These are phyloP conservation scores for Zelostemma sp. DNA, from an alignment of 1,140 invertebrate genomes.

Conservation along the genomic window DNA sequence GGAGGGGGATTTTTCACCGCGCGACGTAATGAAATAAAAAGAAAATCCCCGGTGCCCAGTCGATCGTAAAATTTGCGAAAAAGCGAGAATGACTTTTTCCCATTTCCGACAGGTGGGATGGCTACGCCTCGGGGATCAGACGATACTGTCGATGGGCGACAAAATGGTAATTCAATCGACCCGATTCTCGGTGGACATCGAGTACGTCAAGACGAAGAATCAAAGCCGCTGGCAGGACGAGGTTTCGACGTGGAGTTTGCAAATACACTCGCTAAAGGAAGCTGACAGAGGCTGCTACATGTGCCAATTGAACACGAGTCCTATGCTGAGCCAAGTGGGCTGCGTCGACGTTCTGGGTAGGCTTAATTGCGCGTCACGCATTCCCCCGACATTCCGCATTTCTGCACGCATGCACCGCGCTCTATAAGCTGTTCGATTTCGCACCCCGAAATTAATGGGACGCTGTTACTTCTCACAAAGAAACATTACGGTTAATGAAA, in stretches of 20 bases:
- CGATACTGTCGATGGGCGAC: constrained; percentile 72
- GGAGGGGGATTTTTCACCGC: background rate
- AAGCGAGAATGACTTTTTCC: constrained; percentile 38
- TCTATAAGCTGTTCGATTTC: background rate
- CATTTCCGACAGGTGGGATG: constrained; percentile 71
- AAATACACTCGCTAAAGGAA: constrained; percentile 76
- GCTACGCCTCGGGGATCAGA: constrained; percentile 73
- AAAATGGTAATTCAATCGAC: constrained; percentile 72
- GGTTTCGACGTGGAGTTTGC: constrained; percentile 74
- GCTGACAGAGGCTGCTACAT: constrained; percentile 78
- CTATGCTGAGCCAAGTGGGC: constrained; percentile 78
- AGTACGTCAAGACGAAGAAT: constrained; percentile 63
- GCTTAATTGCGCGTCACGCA: constrained; percentile 57
- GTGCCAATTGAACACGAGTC: constrained; percentile 79
- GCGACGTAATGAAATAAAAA: constrained; percentile 16
- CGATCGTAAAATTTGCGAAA: constrained; percentile 25
- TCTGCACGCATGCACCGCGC: constrained; percentile 25
- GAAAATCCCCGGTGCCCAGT: constrained; percentile 18
- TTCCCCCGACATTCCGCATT: constrained; percentile 45
- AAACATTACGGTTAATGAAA: constrained; percentile 1
- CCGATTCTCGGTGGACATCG: constrained; percentile 70
- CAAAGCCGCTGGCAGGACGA: constrained; percentile 56
- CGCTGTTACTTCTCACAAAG: background rate
- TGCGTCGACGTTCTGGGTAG: constrained; percentile 81
- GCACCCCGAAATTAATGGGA: background rate